Base-by-base conservation (phyloP, 2,797 vertebrate species). In the Hozukius guyotensis region DNA sequence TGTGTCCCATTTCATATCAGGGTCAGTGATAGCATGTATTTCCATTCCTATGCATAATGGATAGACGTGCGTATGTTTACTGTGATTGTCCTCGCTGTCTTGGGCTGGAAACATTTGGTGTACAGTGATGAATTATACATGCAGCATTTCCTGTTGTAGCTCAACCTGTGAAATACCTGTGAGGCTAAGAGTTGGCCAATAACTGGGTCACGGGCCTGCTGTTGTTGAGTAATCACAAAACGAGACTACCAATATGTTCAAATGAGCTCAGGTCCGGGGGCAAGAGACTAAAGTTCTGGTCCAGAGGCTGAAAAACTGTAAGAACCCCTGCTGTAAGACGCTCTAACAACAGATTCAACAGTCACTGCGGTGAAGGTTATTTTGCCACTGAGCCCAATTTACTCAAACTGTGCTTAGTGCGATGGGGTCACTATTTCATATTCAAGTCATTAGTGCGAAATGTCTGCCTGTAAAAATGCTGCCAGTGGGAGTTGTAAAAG, bases 401-500 rank as follows among this genome's bases (percentile, higher is more conserved):
- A 81, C 77, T 79, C 79, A 87, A 88, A 87, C 85, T 86, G 79
- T n/a, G 80, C 81, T 87, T 65, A 77, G 81, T 87, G 82, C 61
- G 60, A 77, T 82, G 83, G 83, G 86, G 84, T 91, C 88, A 89
- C 81, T 90, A 80, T 90, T 92, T 92, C 86, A 88, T 87, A 89
- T 88, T 90, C 80, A 89, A 90, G 81, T 87, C 93, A 92, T 94
- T 88, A 92, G 87, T 86, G 82, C 25, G 24, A 89, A 91, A 87
- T 79, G 82, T 86, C 86, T 84, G 77, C 82, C 80, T 84, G 71
- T 90, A 89, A 86, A 90, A 93, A 90, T 69, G 78, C 88, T 91
- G 88, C 86, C 87, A 85, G 82, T 71, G 81, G 87, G 87, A 89
- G 87, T 85, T 78, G 83, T 91, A 84, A 91, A 92, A 92, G 72